Evolutionary conservation across 2,888 invertebrate genomes (phyloP).

Genomic region (Drosophila merina): DNA sequence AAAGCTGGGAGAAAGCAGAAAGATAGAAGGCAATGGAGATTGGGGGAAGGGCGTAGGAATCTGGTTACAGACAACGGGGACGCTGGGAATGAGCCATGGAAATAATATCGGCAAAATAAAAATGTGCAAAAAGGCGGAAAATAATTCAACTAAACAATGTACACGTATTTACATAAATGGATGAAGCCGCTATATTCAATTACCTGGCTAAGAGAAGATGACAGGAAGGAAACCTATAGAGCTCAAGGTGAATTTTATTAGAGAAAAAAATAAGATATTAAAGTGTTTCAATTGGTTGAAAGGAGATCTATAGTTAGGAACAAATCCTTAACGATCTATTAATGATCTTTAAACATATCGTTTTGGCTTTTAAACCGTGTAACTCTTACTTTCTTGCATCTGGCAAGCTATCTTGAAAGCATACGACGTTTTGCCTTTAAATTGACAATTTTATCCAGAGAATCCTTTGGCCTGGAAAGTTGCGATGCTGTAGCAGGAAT

Average conservation of each 20-base stretch:
- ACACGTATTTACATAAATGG: constrained; percentile 78
- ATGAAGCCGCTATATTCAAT: constrained; percentile 71
- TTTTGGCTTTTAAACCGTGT: not conserved
- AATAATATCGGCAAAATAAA: constrained; percentile 66
- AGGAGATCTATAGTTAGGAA: not conserved
- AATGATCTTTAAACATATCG: not conserved
- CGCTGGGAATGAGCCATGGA: constrained; percentile 36
- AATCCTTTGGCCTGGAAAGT: constrained; percentile 8
- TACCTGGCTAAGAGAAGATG: constrained; percentile 59
- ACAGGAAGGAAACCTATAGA: constrained; percentile 29
- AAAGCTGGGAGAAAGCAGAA: not conserved
- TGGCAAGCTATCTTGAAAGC: not conserved
- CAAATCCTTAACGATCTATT: too few species aligned
- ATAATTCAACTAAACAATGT: constrained; percentile 80
- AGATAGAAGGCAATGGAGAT: not conserved
- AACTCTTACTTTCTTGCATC: too few species aligned
- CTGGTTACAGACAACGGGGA: constrained; percentile 38
- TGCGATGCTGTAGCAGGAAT: not conserved
- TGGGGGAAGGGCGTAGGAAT: constrained; percentile 16
- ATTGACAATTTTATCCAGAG: constrained; percentile 31
- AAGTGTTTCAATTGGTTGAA: not conserved
- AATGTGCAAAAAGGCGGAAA: constrained; percentile 78
- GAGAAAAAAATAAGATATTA: not conserved
- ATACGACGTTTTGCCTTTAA: constrained; percentile 16
- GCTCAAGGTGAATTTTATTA: constrained; percentile 13